These are phyloP conservation scores for Dromiciops gliroides DNA, from an alignment of 2,113 vertebrate species.

Conservation along the genomic window DNA sequence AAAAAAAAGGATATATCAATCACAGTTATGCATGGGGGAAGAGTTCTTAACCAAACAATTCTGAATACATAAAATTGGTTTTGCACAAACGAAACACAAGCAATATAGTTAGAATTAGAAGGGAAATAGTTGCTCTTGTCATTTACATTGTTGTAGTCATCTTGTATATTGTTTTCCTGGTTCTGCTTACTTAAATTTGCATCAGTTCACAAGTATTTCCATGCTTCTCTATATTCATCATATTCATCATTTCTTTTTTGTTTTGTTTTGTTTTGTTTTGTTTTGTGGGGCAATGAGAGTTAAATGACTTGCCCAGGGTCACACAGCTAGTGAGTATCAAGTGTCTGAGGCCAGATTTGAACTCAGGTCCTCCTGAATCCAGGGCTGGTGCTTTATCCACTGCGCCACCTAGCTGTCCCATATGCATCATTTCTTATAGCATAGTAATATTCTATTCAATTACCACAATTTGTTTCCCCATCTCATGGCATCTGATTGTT, in stretches of 20 bases:
- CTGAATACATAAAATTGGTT: background rate
- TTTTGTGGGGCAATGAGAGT: too few relatives aligned
- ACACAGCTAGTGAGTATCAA: too few relatives aligned
- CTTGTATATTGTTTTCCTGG: background rate
- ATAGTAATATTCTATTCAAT: background rate
- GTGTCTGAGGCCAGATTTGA: too few relatives aligned
- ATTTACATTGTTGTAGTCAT: background rate
- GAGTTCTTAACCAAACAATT: background rate
- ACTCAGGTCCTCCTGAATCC: too few relatives aligned
- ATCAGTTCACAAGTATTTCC: background rate
- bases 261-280: too few relatives aligned
- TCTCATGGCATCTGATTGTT: background rate
- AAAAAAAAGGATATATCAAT: background rate
- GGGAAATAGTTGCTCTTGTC: background rate
- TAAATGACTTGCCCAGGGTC: too few relatives aligned
- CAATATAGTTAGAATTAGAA: background rate
- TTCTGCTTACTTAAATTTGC: background rate
- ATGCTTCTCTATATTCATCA: background rate
- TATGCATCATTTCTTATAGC: background rate
- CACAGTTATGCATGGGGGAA: background rate
- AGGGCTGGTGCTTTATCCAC: too few relatives aligned
- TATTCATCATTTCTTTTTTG: background rate
- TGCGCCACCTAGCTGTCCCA: too few relatives aligned
- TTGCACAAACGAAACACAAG: background rate
- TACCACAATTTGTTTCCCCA: background rate